Evolutionary conservation across 2,113 vertebrate genomes (phyloP), one percentile per base, ranked within the genome.

Genomic region (Poicephalus gulielmi): DNA sequence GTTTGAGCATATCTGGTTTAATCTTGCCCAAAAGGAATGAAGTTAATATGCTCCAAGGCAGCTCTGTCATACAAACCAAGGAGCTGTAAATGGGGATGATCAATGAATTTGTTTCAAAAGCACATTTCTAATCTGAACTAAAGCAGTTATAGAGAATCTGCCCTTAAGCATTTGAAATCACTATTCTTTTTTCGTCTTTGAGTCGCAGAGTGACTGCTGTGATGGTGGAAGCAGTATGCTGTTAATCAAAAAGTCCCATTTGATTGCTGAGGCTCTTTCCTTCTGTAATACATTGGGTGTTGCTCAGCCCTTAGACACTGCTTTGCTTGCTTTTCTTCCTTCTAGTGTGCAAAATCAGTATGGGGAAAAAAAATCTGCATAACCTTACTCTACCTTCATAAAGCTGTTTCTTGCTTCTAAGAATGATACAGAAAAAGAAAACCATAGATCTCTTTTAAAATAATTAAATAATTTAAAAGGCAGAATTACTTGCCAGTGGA

Each of bases 121-220:
- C 95, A 95, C 85, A 47, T 76, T 96, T 90, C 90, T 62, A 23
- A 73, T 85, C 88, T 93, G 75, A 92, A 50, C 81, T 35, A 55
- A 82, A 90, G 44, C 52, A 62, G 79, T 76, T 35, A 69, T 83
- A 33, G 10, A 55, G 70, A 44, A 82, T 27, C 44, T 88, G 47
- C 46, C 77, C 35, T 70, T 59, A 63, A 31, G 80, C 80, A 15
- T 91, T 85, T 25, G 2, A n/a, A 93, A 66, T 80, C 13, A 24
- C 74, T 64, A 0, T 64, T 87, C 37, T 62, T 93, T 86, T 78
- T 63, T 52, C 37, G 10, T 17, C 28, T 81, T 70, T 60, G 75
- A 28, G 55, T 71, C 4, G 27, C 23, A 30, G 33, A 11, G 16
- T 64, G 62, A 47, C 78, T 78, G 9, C 70, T 50, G 43, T 60